These are phyloP conservation scores for Drosophila eugracilis DNA, from an alignment of 1,140 invertebrate species.

Conservation along the genomic window DNA sequence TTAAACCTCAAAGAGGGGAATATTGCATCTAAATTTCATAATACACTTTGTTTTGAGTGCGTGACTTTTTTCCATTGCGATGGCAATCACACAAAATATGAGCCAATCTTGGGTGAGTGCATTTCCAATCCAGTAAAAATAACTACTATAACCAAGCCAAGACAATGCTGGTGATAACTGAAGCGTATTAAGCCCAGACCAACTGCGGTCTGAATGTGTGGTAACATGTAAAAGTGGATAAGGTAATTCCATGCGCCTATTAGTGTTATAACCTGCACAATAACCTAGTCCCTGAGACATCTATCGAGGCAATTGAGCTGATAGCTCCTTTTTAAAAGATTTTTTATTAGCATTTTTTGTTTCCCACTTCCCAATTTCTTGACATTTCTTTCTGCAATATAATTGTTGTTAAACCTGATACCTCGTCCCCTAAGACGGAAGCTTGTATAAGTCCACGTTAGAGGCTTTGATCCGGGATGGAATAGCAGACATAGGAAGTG, in stretches of 20 bases:
- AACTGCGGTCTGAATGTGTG: slow-evolving; percentile 33
- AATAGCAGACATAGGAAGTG: slow-evolving; percentile 15
- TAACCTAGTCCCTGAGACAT: slow-evolving; percentile 26
- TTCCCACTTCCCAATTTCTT: slow-evolving; percentile 21
- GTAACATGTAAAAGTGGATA: slow-evolving; percentile 75
- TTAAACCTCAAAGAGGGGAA: slow-evolving; percentile 7
- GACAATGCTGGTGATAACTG: slow-evolving; percentile 28
- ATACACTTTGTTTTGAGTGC: slow-evolving; percentile 10
- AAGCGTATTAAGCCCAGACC: slow-evolving; percentile 53
- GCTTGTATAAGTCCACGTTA: slow-evolving; percentile 8
- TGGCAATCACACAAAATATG: slow-evolving; percentile 58
- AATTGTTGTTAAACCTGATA: slow-evolving; percentile 44
- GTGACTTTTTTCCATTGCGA: slow-evolving; percentile 71
- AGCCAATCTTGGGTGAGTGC: slow-evolving; percentile 58
- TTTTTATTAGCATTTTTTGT: slow-evolving; percentile 10
- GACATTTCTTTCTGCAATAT: slow-evolving; percentile 17
- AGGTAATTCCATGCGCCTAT: slow-evolving; percentile 64
- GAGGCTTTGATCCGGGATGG: slow-evolving; percentile 34
- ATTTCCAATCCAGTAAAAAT: slow-evolving; percentile 41
- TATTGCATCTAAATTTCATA: slow-evolving; percentile 52
- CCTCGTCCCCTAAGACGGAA: slow-evolving; percentile 23
- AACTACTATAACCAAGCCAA: slow-evolving; percentile 3
- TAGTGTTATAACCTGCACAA: slow-evolving; percentile 44
- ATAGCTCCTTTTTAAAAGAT: slow-evolving; percentile 27
- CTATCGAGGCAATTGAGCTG: slow-evolving; percentile 29